Evolutionary conservation across 1,140 invertebrate species (phyloP).

Genomic region (Bombus confusus): DNA sequence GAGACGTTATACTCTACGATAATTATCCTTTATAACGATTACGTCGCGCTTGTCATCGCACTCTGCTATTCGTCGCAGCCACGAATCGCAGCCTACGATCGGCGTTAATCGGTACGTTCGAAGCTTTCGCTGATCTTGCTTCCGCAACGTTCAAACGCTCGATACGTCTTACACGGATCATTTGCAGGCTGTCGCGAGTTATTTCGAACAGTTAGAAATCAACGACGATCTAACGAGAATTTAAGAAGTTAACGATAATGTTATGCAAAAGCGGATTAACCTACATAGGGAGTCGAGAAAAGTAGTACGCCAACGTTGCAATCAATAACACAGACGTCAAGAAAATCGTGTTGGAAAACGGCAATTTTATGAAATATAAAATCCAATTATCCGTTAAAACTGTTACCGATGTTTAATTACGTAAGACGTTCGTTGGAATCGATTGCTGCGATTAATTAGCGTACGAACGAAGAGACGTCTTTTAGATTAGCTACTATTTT

Average conservation of each 20-base stretch:
- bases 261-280: conserved; percentile 55
- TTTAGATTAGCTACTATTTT: not conserved
- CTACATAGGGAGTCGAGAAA: conserved; percentile 40
- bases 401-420: not conserved
- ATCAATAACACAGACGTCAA: not conserved
- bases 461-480: too few species aligned
- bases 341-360: not conserved
- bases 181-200: not conserved
- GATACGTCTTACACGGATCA: not conserved
- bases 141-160: not conserved
- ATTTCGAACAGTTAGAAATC: not conserved
- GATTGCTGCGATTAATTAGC: not conserved
- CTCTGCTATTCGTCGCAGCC: not conserved
- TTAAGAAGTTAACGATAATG: not conserved
- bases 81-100: not conserved
- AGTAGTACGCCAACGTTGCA: conserved; percentile 38
- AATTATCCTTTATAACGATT: not conserved
- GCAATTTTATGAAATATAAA: not conserved
- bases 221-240: conserved; percentile 2
- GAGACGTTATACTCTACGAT: too few species aligned
- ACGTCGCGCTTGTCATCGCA: not conserved
- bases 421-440: not conserved
- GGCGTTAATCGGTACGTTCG: not conserved
- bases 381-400: not conserved
- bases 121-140: not conserved